Conservation (phyloP, 2,113 vertebrate species). For the Forbesichthys papilliferus region DNA sequence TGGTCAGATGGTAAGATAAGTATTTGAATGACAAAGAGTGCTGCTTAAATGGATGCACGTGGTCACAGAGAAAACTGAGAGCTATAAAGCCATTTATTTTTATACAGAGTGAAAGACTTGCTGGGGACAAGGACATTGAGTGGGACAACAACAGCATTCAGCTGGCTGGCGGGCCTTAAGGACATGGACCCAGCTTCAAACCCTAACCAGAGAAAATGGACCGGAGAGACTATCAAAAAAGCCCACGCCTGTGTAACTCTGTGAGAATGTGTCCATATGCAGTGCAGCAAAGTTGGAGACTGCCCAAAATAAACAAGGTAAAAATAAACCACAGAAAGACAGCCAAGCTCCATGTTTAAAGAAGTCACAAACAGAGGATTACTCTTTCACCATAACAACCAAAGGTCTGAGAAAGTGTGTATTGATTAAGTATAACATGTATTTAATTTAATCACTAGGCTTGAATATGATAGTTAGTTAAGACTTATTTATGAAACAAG, state of each 20-base stretch:
- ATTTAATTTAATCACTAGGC: constrained; percentile 46
- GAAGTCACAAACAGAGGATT: constrained; percentile 68
- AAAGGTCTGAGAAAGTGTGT: constrained; percentile 62
- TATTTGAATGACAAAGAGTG: constrained; percentile 13
- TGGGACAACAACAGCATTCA: constrained; percentile 25
- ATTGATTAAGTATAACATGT: constrained; percentile 24
- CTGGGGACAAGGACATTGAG: constrained; percentile 28
- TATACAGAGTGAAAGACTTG: constrained; percentile 1
- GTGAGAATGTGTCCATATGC: constrained; percentile 78
- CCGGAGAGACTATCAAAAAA: constrained; percentile 43
- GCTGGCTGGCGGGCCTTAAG: constrained; percentile 4
- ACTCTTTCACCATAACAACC: constrained; percentile 58
- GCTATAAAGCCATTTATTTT: not conserved
- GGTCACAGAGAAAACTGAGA: not conserved
- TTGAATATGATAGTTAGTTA: constrained; percentile 34
- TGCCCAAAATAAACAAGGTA: constrained; percentile 78
- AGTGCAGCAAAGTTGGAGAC: constrained; percentile 54
- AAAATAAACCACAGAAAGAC: constrained; percentile 75
- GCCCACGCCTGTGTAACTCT: constrained; percentile 46
- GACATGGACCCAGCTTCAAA: constrained; percentile 24
- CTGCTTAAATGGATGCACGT: not conserved
- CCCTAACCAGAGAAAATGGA: constrained; percentile 27
- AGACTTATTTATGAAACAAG: not conserved
- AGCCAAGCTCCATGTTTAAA: constrained; percentile 64
- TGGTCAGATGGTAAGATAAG: constrained; percentile 16